These are phyloP conservation scores for Caenorhabditis remanei DNA, from an alignment of 1,140 invertebrate genomes.

Conservation along the genomic window DNA sequence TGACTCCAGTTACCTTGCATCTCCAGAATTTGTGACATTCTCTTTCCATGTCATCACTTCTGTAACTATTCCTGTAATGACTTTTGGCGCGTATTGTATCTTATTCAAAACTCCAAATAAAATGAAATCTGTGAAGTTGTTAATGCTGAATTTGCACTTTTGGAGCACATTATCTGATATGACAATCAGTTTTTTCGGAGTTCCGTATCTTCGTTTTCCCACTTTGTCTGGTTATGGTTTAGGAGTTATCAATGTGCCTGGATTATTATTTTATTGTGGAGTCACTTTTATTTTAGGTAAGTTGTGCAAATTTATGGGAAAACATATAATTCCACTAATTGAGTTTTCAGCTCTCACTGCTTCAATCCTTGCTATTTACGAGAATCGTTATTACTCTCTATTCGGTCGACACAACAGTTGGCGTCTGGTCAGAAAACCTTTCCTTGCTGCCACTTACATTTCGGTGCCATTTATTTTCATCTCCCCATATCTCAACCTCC, in stretches of 20 bases:
- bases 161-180: not conserved
- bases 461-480: not conserved
- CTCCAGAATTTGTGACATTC: not conserved
- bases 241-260: not conserved
- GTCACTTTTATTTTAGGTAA: not conserved
- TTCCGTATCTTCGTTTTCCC: not conserved
- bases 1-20: not conserved
- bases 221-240: not conserved
- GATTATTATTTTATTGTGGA: not conserved
- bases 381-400: not conserved
- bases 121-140: not conserved
- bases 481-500: not conserved
- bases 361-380: not conserved
- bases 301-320: not conserved
- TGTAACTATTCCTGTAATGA: not conserved
- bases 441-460: not conserved
- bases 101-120: not conserved
- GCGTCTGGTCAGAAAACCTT: not conserved
- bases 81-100: not conserved
- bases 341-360: not conserved
- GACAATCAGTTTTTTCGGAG: not conserved
- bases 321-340: no score
- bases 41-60: not conserved
- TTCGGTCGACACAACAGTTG: not conserved
- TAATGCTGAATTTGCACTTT: not conserved